Base-by-base conservation (phyloP, 2,113 vertebrate genomes). In the Saccopteryx leptura region DNA sequence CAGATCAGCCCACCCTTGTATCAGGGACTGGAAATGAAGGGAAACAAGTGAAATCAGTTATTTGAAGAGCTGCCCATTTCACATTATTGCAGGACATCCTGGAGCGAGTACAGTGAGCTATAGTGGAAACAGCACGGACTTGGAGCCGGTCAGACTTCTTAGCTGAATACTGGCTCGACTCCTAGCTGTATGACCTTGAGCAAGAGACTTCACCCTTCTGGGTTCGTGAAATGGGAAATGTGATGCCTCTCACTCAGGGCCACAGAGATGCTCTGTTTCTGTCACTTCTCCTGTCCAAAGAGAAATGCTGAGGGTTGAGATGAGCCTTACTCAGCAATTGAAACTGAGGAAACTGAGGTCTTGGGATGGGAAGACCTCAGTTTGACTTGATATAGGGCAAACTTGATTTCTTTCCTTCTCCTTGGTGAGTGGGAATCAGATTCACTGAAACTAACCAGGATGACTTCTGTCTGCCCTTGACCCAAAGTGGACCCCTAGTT, bases 131-230 rank as follows among this genome's bases (percentile, higher is more conserved):
- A n/a, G 24, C 61, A 24, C 0, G 23, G 81, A 60, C 46, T 71
- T 48, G 88, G 93, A 95, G 78, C 63, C 0, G 0, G 52, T 76
- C 54, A 39, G 92, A 28, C 48, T n/a, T 46, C 46, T 90, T 65
- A 72, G 68, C 31, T 56, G 88, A 91, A 33, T 94, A 28, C 91
- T 91, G 88, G 90, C 92, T 86, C 0, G 0, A n/a, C 46, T 92
- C 50, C 56, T 68, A 72, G 72, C 39, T 71, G 46, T 26, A 71
- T 8, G 85, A 87, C 76, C 94, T 96, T 95, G 90, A 82, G 48
- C 46, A 28, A 82, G 90, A 81, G 79, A 74, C 52, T 87, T 93
- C 46, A 61, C 12, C 63, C 72, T 71, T 93, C 58, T n/a, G 87
- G 39, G 39, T 76, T 93, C 92, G 90, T 91, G 84, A 80, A 74